phyloP scores from a whole-genome alignment of 2,888 invertebrate genomes.

The Ctenicera cuprea region DNA sequence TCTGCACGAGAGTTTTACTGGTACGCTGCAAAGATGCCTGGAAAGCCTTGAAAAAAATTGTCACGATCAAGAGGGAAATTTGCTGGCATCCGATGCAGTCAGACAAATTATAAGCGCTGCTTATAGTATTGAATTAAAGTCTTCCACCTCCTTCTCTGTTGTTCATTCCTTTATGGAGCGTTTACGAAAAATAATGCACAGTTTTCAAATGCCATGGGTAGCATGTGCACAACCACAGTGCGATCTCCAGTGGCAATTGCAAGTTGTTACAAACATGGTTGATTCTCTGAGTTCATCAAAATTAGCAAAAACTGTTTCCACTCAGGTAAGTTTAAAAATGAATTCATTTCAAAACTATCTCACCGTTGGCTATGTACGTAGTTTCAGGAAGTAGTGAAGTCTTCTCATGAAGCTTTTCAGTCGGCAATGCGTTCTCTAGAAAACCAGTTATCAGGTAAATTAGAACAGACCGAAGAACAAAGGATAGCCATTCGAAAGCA shows the following conservation, averaged over 20 bases:
- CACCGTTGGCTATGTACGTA: conserved; percentile 67
- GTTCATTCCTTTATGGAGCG: conserved; percentile 80
- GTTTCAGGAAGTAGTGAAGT: conserved; percentile 84
- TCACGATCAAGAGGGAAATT: conserved; percentile 73
- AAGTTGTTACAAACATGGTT: conserved; percentile 81
- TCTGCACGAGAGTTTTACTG: conserved; percentile 88
- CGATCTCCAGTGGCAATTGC: conserved; percentile 81
- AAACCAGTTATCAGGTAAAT: conserved; percentile 80
- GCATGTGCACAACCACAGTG: conserved; percentile 68
- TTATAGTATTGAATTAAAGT: conserved; percentile 83
- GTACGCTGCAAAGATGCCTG: conserved; percentile 86
- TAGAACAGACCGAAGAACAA: conserved; percentile 88
- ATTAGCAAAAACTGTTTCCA: conserved; percentile 82
- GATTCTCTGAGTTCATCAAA: conserved; percentile 82
- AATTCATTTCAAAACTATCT: conserved; percentile 18
- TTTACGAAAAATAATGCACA: conserved; percentile 79
- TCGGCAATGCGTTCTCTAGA: conserved; percentile 83
- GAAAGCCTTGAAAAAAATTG: conserved; percentile 79
- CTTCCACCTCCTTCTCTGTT: conserved; percentile 79
- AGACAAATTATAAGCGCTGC: conserved; percentile 85
- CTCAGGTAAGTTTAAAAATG: conserved; percentile 70
- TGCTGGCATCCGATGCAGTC: conserved; percentile 82
- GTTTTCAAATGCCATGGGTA: conserved; percentile 78
- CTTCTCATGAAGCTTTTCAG: conserved; percentile 87
- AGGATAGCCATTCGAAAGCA: conserved; percentile 84